These are phyloP conservation scores for Jaculus jaculus DNA, from an alignment of 2,113 vertebrate species.

Conservation along the genomic window DNA sequence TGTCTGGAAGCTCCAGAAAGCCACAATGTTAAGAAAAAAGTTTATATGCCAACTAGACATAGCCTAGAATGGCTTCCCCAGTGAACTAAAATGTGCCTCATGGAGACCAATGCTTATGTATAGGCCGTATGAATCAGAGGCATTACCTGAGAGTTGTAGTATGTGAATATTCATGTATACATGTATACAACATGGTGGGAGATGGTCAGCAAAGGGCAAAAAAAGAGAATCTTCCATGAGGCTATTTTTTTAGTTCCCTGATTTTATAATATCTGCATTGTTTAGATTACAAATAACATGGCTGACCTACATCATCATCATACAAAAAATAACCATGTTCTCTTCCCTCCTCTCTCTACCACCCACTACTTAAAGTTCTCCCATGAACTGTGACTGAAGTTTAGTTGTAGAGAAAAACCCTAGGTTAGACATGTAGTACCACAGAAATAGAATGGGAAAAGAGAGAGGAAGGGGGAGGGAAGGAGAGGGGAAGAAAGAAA, in stretches of 20 bases:
- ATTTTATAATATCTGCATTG: neutral
- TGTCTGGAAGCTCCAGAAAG: neutral
- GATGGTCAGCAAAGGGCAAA: neutral
- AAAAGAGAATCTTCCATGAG: neutral
- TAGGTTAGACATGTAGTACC: neutral
- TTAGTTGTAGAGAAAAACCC: neutral
- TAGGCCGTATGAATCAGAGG: neutral
- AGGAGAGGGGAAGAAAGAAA: neutral
- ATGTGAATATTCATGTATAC: neutral
- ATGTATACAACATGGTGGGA: neutral
- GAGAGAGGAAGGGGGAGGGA: no score
- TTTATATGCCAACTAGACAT: neutral
- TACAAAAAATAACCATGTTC: neutral
- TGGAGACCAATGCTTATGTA: neutral
- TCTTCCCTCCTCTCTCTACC: neutral
- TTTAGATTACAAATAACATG: neutral
- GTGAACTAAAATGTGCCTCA: neutral
- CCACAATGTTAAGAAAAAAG: neutral
- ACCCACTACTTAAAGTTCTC: neutral
- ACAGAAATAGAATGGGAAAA: neutral
- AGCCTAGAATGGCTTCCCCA: neutral
- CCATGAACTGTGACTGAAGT: neutral
- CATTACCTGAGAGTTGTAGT: neutral
- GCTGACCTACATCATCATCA: neutral
- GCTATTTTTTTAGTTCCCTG: neutral